phyloP scores from a whole-genome alignment of 2,113 vertebrate species.

The Harpagus bidentatus region DNA sequence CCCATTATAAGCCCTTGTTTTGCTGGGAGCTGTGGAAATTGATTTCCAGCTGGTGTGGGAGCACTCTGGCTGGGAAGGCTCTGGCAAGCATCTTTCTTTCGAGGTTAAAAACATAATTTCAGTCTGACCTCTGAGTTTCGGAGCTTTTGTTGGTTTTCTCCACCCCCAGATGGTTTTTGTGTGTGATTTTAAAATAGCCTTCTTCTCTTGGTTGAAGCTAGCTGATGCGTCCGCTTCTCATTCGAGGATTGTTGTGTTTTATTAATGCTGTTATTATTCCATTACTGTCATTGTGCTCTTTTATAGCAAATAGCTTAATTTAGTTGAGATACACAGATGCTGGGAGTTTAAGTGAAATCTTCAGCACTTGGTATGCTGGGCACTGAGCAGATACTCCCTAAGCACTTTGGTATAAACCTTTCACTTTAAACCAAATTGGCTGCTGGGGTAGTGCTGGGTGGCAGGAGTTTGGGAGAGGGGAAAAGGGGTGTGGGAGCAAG shows the following conservation, averaged over 20 bases:
- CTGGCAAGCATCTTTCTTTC: slow-evolving; percentile 44
- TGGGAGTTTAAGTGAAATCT: slow-evolving; percentile 70
- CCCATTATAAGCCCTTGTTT: background rate
- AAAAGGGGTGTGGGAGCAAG: background rate
- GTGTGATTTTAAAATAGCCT: slow-evolving; percentile 60
- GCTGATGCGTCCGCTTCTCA: slow-evolving; percentile 46
- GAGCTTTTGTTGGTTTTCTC: slow-evolving; percentile 59
- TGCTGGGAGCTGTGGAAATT: slow-evolving; percentile 25
- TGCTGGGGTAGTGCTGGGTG: background rate
- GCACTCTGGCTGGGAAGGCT: background rate
- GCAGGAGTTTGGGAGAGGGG: background rate
- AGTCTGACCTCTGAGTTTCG: slow-evolving; percentile 33
- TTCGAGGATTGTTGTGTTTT: slow-evolving; percentile 70
- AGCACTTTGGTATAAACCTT: slow-evolving; percentile 29
- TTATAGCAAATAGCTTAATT: slow-evolving; percentile 72
- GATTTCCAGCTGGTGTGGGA: slow-evolving; percentile 1
- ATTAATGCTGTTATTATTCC: slow-evolving; percentile 75
- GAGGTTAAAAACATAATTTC: slow-evolving; percentile 61
- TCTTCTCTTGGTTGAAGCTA: slow-evolving; percentile 48
- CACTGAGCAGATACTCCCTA: slow-evolving; percentile 34
- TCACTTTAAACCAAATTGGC: background rate
- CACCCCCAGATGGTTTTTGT: slow-evolving; percentile 55
- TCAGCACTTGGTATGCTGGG: slow-evolving; percentile 54
- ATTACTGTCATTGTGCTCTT: slow-evolving; percentile 73
- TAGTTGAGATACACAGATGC: slow-evolving; percentile 71